A percentile compares a stretch with the other conserved stretches of the same genome.
These are phyloP conservation scores for Porites australiensis DNA, from an alignment of 64 coral and sea anemone species.

Conservation along the genomic window DNA sequence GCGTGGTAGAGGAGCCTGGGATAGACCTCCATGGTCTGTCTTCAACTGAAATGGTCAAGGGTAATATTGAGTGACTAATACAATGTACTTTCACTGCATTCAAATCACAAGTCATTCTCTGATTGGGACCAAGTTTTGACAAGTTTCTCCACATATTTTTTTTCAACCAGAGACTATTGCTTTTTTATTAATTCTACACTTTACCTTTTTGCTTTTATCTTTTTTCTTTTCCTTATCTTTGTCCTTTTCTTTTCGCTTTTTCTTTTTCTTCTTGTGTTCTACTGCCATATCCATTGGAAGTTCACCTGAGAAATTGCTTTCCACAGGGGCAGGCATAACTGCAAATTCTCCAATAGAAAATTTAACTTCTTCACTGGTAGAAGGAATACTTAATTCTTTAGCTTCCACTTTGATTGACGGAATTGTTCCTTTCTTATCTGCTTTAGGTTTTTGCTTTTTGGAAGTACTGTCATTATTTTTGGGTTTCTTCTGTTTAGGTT, in stretches of 20 bases:
- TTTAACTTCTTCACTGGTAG: conserved; percentile 32
- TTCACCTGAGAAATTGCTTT: background rate
- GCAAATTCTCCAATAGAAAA: conserved; percentile 40
- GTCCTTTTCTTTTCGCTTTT: conserved; percentile 93
- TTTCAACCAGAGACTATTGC: too few species aligned
- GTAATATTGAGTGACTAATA: too few species aligned
- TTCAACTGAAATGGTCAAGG: background rate
- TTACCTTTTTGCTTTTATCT: conserved; percentile 65
- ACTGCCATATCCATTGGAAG: conserved; percentile 15
- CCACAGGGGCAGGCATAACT: background rate
- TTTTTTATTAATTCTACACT: too few species aligned
- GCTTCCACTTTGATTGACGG: background rate
- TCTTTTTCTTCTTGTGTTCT: conserved; percentile 88
- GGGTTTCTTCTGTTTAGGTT: conserved; percentile 16
- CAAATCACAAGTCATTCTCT: too few species aligned
- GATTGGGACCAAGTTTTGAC: too few species aligned
- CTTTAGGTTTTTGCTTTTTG: background rate
- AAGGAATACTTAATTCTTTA: background rate
- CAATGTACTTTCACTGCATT: too few species aligned
- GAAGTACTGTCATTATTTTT: background rate
- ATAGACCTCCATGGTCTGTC: conserved; percentile 23
- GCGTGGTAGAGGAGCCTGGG: conserved; percentile 38
- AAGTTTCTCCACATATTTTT: too few species aligned
- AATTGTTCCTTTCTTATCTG: conserved; percentile 18
- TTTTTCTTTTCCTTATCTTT: conserved; percentile 81